Evolutionary conservation across 1,140 invertebrate genomes (phyloP).

Genomic region (Drosophila kikkawai): DNA sequence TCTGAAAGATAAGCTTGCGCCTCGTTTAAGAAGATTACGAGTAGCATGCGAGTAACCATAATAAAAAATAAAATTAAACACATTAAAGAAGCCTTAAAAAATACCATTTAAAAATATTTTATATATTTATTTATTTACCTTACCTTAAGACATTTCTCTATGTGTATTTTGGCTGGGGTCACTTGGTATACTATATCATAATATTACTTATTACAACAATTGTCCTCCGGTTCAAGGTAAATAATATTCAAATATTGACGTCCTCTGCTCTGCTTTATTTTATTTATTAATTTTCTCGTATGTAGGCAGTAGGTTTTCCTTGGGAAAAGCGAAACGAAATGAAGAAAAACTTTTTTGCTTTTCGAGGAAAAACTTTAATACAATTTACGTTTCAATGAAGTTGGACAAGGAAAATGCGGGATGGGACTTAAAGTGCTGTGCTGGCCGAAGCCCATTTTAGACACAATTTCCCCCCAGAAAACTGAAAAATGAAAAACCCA

Average conservation of each 20-base stretch:
- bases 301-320: background rate
- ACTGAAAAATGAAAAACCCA: conserved; percentile 19
- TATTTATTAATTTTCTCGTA: conserved; percentile 15
- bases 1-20: background rate
- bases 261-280: background rate
- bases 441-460: conserved; percentile 18
- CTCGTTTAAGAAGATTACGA: conserved; percentile 9
- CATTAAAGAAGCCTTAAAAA: background rate
- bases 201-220: conserved; percentile 18
- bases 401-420: conserved; percentile 3
- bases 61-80: conserved; percentile 1
- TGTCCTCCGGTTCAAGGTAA: conserved; percentile 10
- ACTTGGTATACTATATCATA: background rate
- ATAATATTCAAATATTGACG: conserved; percentile 21
- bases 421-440: conserved; percentile 17
- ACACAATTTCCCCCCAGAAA: conserved; percentile 12
- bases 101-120: too few species aligned
- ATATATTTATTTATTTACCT: background rate
- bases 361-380: conserved; percentile 16
- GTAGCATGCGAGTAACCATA: background rate
- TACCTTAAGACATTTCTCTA: background rate
- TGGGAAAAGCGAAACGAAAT: conserved; percentile 6
- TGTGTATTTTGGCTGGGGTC: conserved; percentile 1
- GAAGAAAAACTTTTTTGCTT: conserved; percentile 9
- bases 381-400: conserved; percentile 14